Evolutionary conservation across 2,888 invertebrate genomes (phyloP).

Genomic region (Aleiodes leptofemur): DNA sequence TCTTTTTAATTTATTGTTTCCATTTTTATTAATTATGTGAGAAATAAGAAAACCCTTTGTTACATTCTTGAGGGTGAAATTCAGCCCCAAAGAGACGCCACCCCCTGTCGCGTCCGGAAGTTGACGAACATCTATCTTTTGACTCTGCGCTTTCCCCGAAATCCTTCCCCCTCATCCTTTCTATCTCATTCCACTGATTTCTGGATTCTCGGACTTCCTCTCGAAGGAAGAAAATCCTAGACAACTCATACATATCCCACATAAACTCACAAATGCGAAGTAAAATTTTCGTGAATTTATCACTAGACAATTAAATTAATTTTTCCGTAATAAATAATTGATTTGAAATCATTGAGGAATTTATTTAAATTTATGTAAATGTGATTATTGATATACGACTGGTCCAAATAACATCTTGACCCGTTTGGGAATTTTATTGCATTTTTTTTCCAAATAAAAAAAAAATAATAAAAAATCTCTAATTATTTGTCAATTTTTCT

Average conservation of each 20-base stretch:
- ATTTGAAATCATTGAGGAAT: too few species aligned
- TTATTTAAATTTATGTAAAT: too few species aligned
- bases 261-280: background rate
- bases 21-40: slow-evolving; percentile 40
- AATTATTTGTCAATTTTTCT: background rate
- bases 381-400: slow-evolving; percentile 1
- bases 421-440: slow-evolving; percentile 10
- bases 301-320: slow-evolving; percentile 13
- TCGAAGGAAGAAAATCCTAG: slow-evolving; percentile 21
- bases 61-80: slow-evolving; percentile 21
- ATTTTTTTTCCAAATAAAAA: background rate
- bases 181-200: background rate
- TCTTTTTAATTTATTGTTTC: slow-evolving; percentile 31
- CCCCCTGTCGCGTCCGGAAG: slow-evolving; percentile 75
- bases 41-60: slow-evolving; percentile 36
- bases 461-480: background rate
- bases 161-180: background rate
- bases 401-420: slow-evolving; percentile 5
- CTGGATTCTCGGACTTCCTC: slow-evolving; percentile 23
- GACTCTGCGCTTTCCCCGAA: background rate
- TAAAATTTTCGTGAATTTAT: slow-evolving; percentile 8
- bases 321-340: background rate
- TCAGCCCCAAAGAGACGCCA: slow-evolving; percentile 32
- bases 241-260: slow-evolving; percentile 15
- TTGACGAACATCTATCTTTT: slow-evolving; percentile 74